Base-by-base conservation (phyloP, 2,113 vertebrate genomes). In the Gorsachius goisagi region DNA sequence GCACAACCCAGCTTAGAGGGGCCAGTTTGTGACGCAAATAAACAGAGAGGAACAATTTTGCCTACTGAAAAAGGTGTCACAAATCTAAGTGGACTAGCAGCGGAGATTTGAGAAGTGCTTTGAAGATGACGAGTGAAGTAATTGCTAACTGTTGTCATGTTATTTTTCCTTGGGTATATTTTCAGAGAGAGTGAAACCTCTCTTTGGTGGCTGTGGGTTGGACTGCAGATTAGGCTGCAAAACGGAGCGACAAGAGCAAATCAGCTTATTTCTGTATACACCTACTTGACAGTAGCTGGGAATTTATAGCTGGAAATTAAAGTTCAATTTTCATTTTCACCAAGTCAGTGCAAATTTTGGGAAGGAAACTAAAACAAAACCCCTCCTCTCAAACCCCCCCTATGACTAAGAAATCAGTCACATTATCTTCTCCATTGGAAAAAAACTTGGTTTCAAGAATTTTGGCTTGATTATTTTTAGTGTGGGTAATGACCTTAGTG, bases 311-410 rank as follows among this genome's bases (percentile, higher is more conserved):
- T 60, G 20, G 22, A 85, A 88, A 85, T 47, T 44, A 76, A 85
- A n/a, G 28, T 8, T 82, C 23, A 12, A 21, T 30, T 85, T 85
- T 74, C 2, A 41, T 72, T 74, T 85, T 87, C 52, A 60, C 6
- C 15, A 59, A 63, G 14, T 35, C 44, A 27, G 27, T n/a, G 19
- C 3, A 49, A 64, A 68, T 82, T 66, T 71, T 2, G 4, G 33
- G 13, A 82, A 63, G 62, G 35, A 33, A 82, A 59, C 32, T 28
- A 39, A 69, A 58, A 9, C 24, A 68, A 59, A 85, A 73, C 6
- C 3, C 0, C 6, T 2, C 8, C 8, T 4, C 11, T 45, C 27
- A 39, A 47, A 27, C 2, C 1, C 2, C 4, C 23, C 4, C 21
- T 8, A 3, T 15, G 5, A 41, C 6, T 58, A 73, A 77, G n/a